These are phyloP conservation scores for Eumacrocentrus americanus DNA, from an alignment of 2,888 invertebrate genomes.

Conservation along the genomic window DNA sequence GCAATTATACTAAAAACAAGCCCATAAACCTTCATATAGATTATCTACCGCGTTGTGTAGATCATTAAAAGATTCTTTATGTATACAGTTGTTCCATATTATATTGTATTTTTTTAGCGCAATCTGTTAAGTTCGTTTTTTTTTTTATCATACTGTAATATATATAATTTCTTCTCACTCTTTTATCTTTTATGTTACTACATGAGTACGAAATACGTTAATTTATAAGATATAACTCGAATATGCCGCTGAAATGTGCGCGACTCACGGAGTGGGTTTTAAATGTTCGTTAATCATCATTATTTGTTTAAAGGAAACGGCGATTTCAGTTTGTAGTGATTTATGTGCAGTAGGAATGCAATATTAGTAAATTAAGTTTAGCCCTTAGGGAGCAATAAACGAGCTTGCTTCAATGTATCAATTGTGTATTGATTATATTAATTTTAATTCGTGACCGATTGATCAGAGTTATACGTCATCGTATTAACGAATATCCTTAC, in stretches of 20 bases:
- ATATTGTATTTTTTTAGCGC: conserved; percentile 54
- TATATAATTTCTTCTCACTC: conserved; percentile 3
- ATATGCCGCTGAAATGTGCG: conserved; percentile 1
- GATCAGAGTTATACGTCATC: conserved; percentile 1
- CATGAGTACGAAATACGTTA: conserved; percentile 25
- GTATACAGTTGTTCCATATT: conserved; percentile 53
- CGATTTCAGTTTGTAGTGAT: conserved; percentile 28
- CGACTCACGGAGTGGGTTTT: no score
- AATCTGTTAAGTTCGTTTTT: conserved; percentile 45
- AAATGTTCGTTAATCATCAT: conserved; percentile 1
- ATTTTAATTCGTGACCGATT: conserved; percentile 4
- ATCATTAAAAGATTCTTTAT: conserved; percentile 53
- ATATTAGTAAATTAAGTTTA: conserved; percentile 53
- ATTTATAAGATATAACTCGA: conserved; percentile 6
- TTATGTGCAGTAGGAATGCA: conserved; percentile 48
- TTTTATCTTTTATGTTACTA: conserved; percentile 31
- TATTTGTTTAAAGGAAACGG: conserved; percentile 6
- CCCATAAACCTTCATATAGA: conserved; percentile 31
- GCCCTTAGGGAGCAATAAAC: conserved; percentile 42
- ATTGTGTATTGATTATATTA: conserved; percentile 38
- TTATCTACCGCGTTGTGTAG: conserved; percentile 45
- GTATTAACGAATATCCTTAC: background rate
- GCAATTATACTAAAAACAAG: conserved; percentile 19
- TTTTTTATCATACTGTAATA: conserved; percentile 19
- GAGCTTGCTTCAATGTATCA: conserved; percentile 50